phyloP scores from a whole-genome alignment of 2,888 invertebrate species.

The Drosophila borborema region DNA sequence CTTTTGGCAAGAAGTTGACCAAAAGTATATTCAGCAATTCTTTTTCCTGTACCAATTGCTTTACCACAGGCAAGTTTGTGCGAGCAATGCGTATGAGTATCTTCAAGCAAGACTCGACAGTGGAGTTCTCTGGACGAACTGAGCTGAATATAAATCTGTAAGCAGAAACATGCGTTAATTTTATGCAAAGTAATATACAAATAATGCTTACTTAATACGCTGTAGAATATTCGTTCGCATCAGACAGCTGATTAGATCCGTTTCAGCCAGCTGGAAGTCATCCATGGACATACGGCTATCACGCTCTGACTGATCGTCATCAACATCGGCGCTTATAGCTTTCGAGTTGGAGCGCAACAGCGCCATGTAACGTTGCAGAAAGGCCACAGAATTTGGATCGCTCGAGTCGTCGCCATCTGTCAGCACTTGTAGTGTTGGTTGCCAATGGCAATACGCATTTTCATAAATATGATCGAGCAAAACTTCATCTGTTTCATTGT shows the following conservation, averaged over 20 bases:
- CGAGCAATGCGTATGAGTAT: conserved; percentile 92
- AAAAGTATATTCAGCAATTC: conserved; percentile 88
- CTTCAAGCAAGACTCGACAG: conserved; percentile 91
- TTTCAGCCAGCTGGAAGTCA: conserved; percentile 94
- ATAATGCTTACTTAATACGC: conserved; percentile 87
- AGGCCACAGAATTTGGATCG: conserved; percentile 85
- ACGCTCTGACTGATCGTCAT: conserved; percentile 82
- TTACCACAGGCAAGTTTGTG: conserved; percentile 90
- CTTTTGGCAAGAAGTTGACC: conserved; percentile 86
- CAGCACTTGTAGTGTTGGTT: conserved; percentile 87
- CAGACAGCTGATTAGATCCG: conserved; percentile 91
- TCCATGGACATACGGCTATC: conserved; percentile 89
- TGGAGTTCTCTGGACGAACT: conserved; percentile 89
- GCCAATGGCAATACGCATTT: conserved; percentile 88
- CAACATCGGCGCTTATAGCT: conserved; percentile 76
- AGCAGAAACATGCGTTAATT: conserved; percentile 35
- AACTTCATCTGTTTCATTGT: conserved; percentile 92
- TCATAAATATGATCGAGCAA: conserved; percentile 89
- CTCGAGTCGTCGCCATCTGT: conserved; percentile 54
- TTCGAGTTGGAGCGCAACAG: conserved; percentile 75
- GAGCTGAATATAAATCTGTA: conserved; percentile 90
- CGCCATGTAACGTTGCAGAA: conserved; percentile 86
- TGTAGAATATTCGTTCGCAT: conserved; percentile 91
- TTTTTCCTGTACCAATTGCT: conserved; percentile 88
- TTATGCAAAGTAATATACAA: not conserved